These are phyloP conservation scores for Polietes domitor DNA, from an alignment of 2,888 invertebrate species.

Conservation along the genomic window DNA sequence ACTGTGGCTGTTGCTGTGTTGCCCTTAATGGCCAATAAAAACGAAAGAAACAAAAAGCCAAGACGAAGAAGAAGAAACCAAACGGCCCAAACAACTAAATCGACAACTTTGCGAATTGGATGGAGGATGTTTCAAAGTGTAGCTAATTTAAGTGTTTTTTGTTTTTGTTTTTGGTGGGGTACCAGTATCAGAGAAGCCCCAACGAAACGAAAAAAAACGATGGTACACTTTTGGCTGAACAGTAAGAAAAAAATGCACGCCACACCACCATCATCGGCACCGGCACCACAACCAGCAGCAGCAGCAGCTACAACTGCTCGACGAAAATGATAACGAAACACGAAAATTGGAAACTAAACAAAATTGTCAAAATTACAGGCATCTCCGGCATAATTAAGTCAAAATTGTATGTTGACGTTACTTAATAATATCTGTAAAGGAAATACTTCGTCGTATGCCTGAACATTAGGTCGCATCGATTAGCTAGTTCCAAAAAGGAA, in stretches of 20 bases:
- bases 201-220: neutral
- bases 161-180: too few species aligned
- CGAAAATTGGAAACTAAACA: constrained; percentile 50
- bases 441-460: too few species aligned
- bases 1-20: constrained; percentile 10
- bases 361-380: constrained; percentile 56
- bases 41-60: constrained; percentile 21
- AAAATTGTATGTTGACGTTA: constrained; percentile 50
- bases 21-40: constrained; percentile 48
- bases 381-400: constrained; percentile 56
- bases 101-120: constrained; percentile 41
- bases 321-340: constrained; percentile 22
- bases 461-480: too few species aligned
- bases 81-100: constrained; percentile 20
- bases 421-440: neutral
- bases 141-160: constrained; percentile 57
- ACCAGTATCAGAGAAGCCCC: neutral
- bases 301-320: neutral
- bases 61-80: neutral
- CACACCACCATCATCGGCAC: neutral
- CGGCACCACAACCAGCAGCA: neutral
- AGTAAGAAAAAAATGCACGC: neutral
- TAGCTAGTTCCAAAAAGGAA: too few species aligned
- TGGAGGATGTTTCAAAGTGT: constrained; percentile 38
- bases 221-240: neutral